A percentile compares a stretch with the other conserved stretches of the same genome.
These are phyloP conservation scores for Pogonomyrmex barbatus DNA, from an alignment of 1,140 invertebrate genomes.

Conservation along the genomic window DNA sequence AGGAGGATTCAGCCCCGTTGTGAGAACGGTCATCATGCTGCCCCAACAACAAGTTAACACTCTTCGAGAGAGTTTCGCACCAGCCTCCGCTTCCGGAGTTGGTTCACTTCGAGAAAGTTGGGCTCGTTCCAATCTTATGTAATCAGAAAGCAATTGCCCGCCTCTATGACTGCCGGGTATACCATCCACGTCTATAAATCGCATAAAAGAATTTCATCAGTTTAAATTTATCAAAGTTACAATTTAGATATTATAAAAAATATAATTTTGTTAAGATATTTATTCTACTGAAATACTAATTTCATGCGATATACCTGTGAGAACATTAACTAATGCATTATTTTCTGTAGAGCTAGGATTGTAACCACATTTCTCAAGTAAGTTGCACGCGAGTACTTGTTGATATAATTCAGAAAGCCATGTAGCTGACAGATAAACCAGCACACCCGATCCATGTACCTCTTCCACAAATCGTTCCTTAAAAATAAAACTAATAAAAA, in stretches of 20 bases:
- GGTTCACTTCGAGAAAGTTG: conserved; percentile 88
- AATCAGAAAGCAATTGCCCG: conserved; percentile 93
- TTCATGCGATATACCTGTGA: conserved; percentile 88
- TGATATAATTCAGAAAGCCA: conserved; percentile 97
- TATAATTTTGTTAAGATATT: background rate
- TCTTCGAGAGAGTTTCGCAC: conserved; percentile 88
- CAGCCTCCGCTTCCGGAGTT: conserved; percentile 90
- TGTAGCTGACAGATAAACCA: conserved; percentile 95
- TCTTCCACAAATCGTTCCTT: conserved; percentile 96
- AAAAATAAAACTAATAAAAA: conserved; percentile 59
- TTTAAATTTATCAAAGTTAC: background rate
- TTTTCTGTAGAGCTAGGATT: conserved; percentile 87
- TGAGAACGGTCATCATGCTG: conserved; percentile 94
- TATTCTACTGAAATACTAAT: background rate
- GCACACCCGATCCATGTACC: conserved; percentile 95
- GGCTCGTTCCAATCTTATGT: conserved; percentile 92
- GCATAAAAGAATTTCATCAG: background rate
- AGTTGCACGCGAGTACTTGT: conserved; percentile 91
- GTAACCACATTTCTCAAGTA: conserved; percentile 90
- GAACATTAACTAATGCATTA: conserved; percentile 91
- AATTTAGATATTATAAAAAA: conserved; percentile 6
- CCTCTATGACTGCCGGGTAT: conserved; percentile 89
- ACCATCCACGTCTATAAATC: conserved; percentile 92
- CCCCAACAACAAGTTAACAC: conserved; percentile 97
- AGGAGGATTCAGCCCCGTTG: conserved; percentile 89